Base-by-base conservation (phyloP, 64 coral and sea anemone species). In the Hydrozoanthus tunicans region DNA sequence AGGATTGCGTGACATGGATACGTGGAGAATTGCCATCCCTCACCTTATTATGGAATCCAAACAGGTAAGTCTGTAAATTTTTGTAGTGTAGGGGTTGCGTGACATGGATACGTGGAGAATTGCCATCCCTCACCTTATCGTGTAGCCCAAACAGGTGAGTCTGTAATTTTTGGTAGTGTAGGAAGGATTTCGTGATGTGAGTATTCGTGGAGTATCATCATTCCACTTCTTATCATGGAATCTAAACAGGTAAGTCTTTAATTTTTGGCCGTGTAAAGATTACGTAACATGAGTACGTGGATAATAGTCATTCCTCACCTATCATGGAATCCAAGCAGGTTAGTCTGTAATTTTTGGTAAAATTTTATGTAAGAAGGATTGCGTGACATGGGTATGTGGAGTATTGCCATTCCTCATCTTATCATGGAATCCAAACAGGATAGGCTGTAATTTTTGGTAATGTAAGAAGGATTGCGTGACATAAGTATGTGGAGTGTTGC, bases 31-130 rank as follows among this genome's bases (percentile, higher is more conserved):
- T 51, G 93, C 89, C 12, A 94, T 96, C 71, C 95, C 95, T 11
- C 92, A 96, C 58, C 89, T 96, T 51, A 96, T 96, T 51, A 96
- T 96, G 95, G 95, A 96, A 23, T 94, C 89, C 1, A 96, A 90
- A 96, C 91, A 96, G 20, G 20, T 20, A 20, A 20, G 20, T 20
- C 20, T 20, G 20, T 20, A 20, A 20, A 20, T 20, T 20, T 20
- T 20, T 20, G 20, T 20, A 20, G 20, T 20, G 20, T 20, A 20
- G 20, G 86, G 77, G 26, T 15, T 56, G 65, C 43, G 23, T 71
- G n/a, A 15, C 23, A 71, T 95, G 53, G 93, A 91, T 53, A 90
- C 86, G 59, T 95, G 94, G 94, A 95, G 92, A 15, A 89, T 95
- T 13, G 92, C 85, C 7, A 93, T 95, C 62, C 94, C 94, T 14